Conservation (phyloP, 2,797 vertebrate species). For the Neoniphon sammara region DNA sequence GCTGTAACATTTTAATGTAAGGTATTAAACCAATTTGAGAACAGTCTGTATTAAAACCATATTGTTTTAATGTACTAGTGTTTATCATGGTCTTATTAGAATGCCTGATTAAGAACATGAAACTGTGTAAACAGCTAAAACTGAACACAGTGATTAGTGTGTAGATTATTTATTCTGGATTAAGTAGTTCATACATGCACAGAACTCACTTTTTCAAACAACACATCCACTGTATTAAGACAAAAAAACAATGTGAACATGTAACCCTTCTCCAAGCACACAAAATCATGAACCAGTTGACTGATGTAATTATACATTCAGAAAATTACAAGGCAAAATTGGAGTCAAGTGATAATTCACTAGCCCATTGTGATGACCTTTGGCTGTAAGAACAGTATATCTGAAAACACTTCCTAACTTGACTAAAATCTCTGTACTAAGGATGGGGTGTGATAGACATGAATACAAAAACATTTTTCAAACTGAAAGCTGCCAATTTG, state of each 20-base stretch:
- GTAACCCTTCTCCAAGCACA: slow-evolving; percentile 13
- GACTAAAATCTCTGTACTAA: background rate
- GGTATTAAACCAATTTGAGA: slow-evolving; percentile 46
- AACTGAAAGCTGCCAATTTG: background rate
- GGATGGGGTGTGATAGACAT: background rate
- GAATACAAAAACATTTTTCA: background rate
- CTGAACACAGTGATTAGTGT: background rate
- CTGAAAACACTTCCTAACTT: background rate
- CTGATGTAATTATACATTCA: background rate
- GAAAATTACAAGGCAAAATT: slow-evolving; percentile 32
- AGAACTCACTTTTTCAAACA: background rate
- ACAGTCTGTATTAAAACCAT: background rate
- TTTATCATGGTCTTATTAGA: background rate
- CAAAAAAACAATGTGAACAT: slow-evolving; percentile 15
- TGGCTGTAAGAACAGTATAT: background rate
- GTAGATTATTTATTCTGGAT: background rate
- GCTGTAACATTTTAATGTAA: slow-evolving; percentile 57
- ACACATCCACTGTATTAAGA: background rate
- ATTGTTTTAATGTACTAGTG: background rate
- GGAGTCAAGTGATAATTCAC: slow-evolving; percentile 1
- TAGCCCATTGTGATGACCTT: background rate
- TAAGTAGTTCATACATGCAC: background rate
- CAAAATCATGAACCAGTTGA: slow-evolving; percentile 9
- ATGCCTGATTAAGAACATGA: background rate
- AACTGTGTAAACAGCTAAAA: background rate